A percentile compares a stretch with the other conserved stretches of the same genome.
phyloP scores from a whole-genome alignment of 2,888 invertebrate species.

The Mesorhabditis belari region DNA sequence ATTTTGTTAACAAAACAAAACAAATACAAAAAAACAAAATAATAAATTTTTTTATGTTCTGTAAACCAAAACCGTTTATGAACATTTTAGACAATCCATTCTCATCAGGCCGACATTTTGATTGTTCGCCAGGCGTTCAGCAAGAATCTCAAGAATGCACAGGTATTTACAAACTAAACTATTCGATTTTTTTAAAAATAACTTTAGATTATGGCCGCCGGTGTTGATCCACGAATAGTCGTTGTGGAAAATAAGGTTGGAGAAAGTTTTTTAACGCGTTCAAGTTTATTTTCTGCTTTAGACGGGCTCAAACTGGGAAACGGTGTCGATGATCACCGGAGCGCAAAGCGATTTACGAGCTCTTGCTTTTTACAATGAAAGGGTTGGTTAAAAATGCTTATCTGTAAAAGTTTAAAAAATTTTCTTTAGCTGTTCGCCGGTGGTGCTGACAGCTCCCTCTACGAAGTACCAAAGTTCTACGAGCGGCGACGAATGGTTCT shows the following conservation, averaged over 20 bases:
- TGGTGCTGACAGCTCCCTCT: conserved; percentile 27
- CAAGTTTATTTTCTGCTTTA: conserved; percentile 3
- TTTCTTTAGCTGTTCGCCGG: conserved; percentile 12
- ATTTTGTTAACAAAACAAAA: too few relatives aligned
- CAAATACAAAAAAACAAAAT: too few relatives aligned
- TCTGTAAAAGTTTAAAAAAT: not conserved
- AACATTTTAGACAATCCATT: not conserved
- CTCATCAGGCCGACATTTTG: not conserved
- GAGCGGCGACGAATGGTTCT: conserved; percentile 5
- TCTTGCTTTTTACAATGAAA: conserved; percentile 15
- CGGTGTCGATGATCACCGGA: conserved; percentile 16
- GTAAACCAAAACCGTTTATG: too few relatives aligned
- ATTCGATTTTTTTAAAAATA: conserved; percentile 25
- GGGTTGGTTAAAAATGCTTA: conserved; percentile 3
- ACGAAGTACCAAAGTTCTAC: conserved; percentile 12
- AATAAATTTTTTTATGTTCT: too few relatives aligned
- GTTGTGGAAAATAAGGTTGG: not conserved
- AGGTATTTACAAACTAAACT: conserved; percentile 19
- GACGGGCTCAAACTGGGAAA: conserved; percentile 10
- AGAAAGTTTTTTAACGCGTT: too few relatives aligned
- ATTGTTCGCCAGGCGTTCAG: not conserved
- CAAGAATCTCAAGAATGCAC: not conserved
- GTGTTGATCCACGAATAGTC: conserved; percentile 45
- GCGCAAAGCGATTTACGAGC: conserved; percentile 21
- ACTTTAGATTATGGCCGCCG: conserved; percentile 29